Percentiles rank a stretch among this genome's conserved stretches.
phyloP scores from a whole-genome alignment of 2,797 vertebrate genomes.

The Leucoraja ocellata region DNA sequence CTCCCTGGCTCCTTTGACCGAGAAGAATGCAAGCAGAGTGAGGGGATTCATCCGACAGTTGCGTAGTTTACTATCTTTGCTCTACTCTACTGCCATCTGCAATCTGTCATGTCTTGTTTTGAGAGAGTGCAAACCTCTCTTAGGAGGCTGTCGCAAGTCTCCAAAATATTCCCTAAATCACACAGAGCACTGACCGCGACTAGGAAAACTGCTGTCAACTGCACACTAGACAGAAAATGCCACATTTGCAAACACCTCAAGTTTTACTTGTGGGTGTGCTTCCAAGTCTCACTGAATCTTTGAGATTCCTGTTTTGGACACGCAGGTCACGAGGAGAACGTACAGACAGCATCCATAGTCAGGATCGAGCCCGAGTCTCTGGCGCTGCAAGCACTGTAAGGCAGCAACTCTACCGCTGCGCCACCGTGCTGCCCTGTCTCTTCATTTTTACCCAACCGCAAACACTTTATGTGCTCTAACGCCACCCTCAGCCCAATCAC shows the following conservation, averaged over 20 bases:
- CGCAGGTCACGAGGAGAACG: too few relatives aligned
- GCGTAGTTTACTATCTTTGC: background rate
- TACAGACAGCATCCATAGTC: too few relatives aligned
- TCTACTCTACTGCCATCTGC: background rate
- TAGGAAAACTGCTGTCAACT: too few relatives aligned
- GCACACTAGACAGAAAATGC: background rate
- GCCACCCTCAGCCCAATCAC: background rate
- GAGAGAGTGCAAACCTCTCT: background rate
- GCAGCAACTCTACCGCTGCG: too few relatives aligned
- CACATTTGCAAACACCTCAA: background rate
- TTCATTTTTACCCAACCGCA: background rate
- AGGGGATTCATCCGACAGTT: background rate
- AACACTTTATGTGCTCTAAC: background rate
- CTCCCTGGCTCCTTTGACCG: background rate
- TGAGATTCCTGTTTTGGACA: too few relatives aligned
- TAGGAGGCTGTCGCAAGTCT: background rate
- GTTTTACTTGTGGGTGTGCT: background rate
- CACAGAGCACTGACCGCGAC: too few relatives aligned
- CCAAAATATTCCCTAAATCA: background rate
- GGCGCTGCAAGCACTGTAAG: too few relatives aligned
- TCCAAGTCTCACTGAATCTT: background rate
- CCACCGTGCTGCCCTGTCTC: background rate
- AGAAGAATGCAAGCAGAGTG: background rate
- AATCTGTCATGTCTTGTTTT: background rate
- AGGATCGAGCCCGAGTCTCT: too few relatives aligned